Evolutionary conservation across 2,888 invertebrate genomes (phyloP).

Genomic region (Leptopilina myrica): DNA sequence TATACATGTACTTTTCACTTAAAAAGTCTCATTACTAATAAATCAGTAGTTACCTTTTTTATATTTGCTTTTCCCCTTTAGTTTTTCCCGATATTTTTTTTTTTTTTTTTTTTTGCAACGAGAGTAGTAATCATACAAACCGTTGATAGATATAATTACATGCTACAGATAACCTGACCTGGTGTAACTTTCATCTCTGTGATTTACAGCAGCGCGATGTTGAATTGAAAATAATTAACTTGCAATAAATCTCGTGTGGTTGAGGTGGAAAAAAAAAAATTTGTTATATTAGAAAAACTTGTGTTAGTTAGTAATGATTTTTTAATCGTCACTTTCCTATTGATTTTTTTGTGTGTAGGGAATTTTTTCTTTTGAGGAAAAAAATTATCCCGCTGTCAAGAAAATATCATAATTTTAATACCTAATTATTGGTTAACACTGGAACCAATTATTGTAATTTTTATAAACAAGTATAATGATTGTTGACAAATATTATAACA

Average conservation of each 20-base stretch:
- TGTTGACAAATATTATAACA: too few species aligned
- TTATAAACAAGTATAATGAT: too few species aligned
- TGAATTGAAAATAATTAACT: conserved; percentile 72
- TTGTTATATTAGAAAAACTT: too few species aligned
- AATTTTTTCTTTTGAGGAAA: too few species aligned
- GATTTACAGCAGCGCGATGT: conserved; percentile 69
- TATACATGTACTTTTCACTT: not conserved
- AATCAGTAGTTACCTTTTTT: not conserved
- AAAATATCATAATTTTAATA: too few species aligned
- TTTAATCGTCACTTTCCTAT: too few species aligned
- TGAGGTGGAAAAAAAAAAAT: too few species aligned
- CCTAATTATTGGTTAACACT: too few species aligned
- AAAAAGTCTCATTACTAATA: conserved; percentile 22
- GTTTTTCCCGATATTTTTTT: conserved; percentile 9
- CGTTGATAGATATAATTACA: conserved; percentile 64
- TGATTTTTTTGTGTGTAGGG: too few species aligned
- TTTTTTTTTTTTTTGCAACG: not conserved
- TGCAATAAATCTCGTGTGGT: conserved; percentile 63
- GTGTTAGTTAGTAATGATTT: too few species aligned
- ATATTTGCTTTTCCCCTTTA: conserved; percentile 8
- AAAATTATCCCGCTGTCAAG: too few species aligned
- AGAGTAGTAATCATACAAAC: conserved; percentile 15
- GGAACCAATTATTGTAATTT: too few species aligned
- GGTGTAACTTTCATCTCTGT: conserved; percentile 66
- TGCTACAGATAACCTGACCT: conserved; percentile 70